A percentile compares a stretch with the other conserved stretches of the same genome.
Evolutionary conservation across 2,888 invertebrate genomes (phyloP).

Genomic region (Spodoptera picta): DNA sequence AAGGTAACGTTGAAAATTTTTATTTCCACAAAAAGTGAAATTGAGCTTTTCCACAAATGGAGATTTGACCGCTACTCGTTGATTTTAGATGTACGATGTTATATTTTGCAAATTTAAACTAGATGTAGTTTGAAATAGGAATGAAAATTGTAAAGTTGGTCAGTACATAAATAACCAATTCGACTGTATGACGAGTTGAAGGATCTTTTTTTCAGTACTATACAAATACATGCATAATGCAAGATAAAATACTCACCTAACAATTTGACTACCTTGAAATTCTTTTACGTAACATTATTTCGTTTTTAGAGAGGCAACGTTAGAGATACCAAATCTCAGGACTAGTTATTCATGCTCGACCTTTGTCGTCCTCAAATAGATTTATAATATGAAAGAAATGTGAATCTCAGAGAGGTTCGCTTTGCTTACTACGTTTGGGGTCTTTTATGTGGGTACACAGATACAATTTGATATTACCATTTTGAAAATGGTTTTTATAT

Average conservation of each 20-base stretch:
- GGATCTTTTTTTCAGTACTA: too few species aligned
- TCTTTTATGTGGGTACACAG: slow-evolving; percentile 4
- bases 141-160: too few species aligned
- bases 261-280: background rate
- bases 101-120: too few species aligned
- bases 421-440: slow-evolving; percentile 1
- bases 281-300: slow-evolving; percentile 24
- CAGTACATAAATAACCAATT: too few species aligned
- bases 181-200: too few species aligned
- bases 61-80: background rate
- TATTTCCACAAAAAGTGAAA: background rate
- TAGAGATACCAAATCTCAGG: slow-evolving; percentile 29
- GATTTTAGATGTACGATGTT: too few species aligned
- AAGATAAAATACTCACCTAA: too few species aligned
- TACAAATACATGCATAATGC: too few species aligned
- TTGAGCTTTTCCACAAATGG: background rate
- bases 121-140: too few species aligned
- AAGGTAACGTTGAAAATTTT: background rate
- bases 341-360: slow-evolving; percentile 47
- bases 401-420: slow-evolving; percentile 15
- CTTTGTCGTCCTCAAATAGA: slow-evolving; percentile 46
- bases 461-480: slow-evolving; percentile 14
- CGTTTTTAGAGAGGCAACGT: slow-evolving; percentile 16
- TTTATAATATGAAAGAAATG: slow-evolving; percentile 51
- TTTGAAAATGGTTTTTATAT: background rate